Evolutionary conservation across 2,797 vertebrate species (phyloP).

Genomic region (Sebastes oblongus): DNA sequence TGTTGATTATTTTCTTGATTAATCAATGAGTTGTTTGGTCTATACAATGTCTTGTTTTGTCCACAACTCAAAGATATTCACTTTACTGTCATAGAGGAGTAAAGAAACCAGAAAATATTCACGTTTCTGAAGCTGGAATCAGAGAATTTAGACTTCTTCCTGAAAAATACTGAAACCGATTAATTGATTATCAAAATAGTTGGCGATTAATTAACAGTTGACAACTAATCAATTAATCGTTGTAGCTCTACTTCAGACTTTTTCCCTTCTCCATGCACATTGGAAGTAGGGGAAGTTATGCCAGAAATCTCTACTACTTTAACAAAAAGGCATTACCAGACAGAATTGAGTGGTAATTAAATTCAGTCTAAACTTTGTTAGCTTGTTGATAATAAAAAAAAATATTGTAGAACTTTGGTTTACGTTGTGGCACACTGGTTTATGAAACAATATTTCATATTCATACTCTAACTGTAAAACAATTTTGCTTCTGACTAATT

Average conservation of each 20-base stretch:
- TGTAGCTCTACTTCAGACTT: not conserved
- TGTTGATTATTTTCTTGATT: too few species aligned
- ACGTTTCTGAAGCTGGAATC: too few species aligned
- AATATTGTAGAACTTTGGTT: not conserved
- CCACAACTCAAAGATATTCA: too few species aligned
- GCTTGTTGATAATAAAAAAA: not conserved
- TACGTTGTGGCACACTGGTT: not conserved
- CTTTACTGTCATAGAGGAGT: too few species aligned
- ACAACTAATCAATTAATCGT: too few species aligned
- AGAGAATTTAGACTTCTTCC: too few species aligned
- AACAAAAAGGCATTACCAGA: not conserved
- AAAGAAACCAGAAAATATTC: too few species aligned
- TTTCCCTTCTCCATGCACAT: not conserved
- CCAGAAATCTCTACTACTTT: not conserved
- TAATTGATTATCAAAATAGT: too few species aligned
- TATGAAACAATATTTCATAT: not conserved
- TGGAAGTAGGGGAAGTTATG: not conserved
- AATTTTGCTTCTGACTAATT: conserved; percentile 22
- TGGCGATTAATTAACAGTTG: too few species aligned
- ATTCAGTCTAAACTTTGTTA: not conserved
- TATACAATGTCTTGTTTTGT: too few species aligned
- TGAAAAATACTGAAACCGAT: too few species aligned
- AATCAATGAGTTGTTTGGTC: too few species aligned
- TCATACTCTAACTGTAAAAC: conserved; percentile 19
- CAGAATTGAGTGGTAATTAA: not conserved